phyloP scores from a whole-genome alignment of 2,113 vertebrate genomes.

The Vulpes ferrilata region DNA sequence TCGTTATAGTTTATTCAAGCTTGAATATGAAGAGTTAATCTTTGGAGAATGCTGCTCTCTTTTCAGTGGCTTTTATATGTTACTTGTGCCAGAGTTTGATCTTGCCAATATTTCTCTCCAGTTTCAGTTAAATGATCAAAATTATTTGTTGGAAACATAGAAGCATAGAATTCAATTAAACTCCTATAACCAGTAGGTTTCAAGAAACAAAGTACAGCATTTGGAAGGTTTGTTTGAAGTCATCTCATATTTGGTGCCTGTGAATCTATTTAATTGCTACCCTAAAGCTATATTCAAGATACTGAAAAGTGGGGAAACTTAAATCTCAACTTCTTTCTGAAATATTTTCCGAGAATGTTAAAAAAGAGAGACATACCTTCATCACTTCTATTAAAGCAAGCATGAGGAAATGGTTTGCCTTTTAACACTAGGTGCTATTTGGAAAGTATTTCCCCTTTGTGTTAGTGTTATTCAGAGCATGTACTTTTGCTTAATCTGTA shows the following conservation, averaged over 20 bases:
- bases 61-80: slow-evolving; percentile 60
- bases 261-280: slow-evolving; percentile 63
- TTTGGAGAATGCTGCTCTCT: slow-evolving; percentile 47
- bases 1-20: background rate
- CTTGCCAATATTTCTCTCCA: slow-evolving; percentile 58
- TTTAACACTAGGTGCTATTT: slow-evolving; percentile 52
- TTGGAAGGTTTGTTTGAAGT: slow-evolving; percentile 54
- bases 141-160: slow-evolving; percentile 61
- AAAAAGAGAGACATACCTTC: slow-evolving; percentile 37
- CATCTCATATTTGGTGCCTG: slow-evolving; percentile 52
- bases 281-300: slow-evolving; percentile 55
- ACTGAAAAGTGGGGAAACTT: slow-evolving; percentile 57
- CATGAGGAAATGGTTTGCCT: slow-evolving; percentile 68
- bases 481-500: slow-evolving; percentile 73
- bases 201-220: background rate
- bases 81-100: slow-evolving; percentile 40
- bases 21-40: slow-evolving; percentile 58
- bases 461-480: slow-evolving; percentile 74
- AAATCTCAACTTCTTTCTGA: slow-evolving; percentile 51
- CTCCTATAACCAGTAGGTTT: background rate
- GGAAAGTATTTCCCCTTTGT: slow-evolving; percentile 72
- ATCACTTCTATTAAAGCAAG: slow-evolving; percentile 68
- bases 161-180: slow-evolving; percentile 36
- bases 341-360: slow-evolving; percentile 74
- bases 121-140: slow-evolving; percentile 63